Percentiles rank a stretch among this genome's conserved stretches.
phyloP scores from a whole-genome alignment of 2,888 invertebrate species.

The Zygothrica quintamaculata region DNA sequence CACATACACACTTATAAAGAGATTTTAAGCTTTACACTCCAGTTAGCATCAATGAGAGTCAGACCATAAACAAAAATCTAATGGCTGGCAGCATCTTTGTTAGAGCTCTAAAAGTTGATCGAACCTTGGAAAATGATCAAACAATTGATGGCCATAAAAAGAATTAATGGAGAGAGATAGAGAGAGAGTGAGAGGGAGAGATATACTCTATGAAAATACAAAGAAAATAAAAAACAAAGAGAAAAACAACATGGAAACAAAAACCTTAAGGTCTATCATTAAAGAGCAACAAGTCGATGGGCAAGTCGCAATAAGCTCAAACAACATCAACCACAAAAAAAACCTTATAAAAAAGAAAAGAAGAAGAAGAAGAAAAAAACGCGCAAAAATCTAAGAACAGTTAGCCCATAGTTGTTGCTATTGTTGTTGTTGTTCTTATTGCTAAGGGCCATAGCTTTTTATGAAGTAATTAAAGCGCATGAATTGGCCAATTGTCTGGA shows the following conservation, averaged over 20 bases:
- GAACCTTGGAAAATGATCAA: conserved; percentile 70
- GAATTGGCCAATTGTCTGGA: conserved; percentile 73
- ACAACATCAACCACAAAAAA: conserved; percentile 15
- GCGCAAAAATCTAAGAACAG: conserved; percentile 63
- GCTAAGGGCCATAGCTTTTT: conserved; percentile 60
- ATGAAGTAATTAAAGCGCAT: conserved; percentile 78
- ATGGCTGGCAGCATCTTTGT: conserved; percentile 30
- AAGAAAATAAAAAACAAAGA: conserved; percentile 27
- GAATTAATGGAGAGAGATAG: conserved; percentile 15
- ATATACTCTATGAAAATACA: conserved; percentile 28
- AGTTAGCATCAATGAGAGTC: conserved; percentile 59
- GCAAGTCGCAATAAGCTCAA: conserved; percentile 43
- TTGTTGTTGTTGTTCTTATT: conserved; percentile 33
- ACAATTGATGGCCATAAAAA: conserved; percentile 47
- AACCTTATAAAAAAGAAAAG: conserved; percentile 3
- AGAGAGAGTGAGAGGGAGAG: not conserved
- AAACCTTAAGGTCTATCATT: conserved; percentile 59
- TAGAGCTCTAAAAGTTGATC: conserved; percentile 62
- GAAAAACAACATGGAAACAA: conserved; percentile 15
- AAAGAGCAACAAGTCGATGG: conserved; percentile 52
- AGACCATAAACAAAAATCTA: conserved; percentile 11
- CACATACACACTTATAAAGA: not conserved
- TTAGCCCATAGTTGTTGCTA: conserved; percentile 39
- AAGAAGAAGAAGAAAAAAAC: too few species aligned
- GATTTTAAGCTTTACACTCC: conserved; percentile 50